Base-by-base conservation (phyloP, 2,113 vertebrate genomes). In the Furnarius figulus region DNA sequence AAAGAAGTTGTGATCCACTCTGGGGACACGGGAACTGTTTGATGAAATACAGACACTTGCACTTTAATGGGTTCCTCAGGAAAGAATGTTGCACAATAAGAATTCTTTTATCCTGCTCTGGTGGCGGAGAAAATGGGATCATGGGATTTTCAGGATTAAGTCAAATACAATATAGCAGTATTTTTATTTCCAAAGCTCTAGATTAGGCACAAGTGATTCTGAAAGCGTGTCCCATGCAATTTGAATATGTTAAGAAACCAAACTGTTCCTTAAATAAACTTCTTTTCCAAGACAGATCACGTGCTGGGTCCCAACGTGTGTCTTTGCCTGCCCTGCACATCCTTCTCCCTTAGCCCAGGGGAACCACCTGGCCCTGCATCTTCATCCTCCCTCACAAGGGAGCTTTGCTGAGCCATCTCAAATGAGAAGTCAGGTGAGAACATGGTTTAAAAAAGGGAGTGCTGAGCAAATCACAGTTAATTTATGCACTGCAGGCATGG, bases 51-150 rank as follows among this genome's bases (percentile, higher is more conserved):
- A 71, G 50, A 71, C 50, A 30, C 87, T 96, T 85, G 80, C 80
- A 33, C 68, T 95, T 97, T 76, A 97, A 97, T 96, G 91, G 85
- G 71, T 77, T 97, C 91, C 95, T 97, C 90, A 81, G 95, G 91
- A 97, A 97, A 92, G 87, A 56, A 67, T 27, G 23, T 55, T 94
- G 93, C 85, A 44, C 52, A 56, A 70, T 19, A 72, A 85, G 78
- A 74, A 94, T 95, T 85, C 90, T 97, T 97, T 98, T 72, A 93
- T 97, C 85, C 76, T 74, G 61, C 71, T 71, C 2, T 24, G 90
- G 78, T 81, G 91, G 93, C 70, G 83, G 81, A 59, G 61, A 75
- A 95, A 91, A 96, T 65, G 66, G 53, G 47, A 97, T 85, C 67
- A 12, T 15, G 65, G 85, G 92, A 95, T 96, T 96, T 96, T 90